phyloP scores from a whole-genome alignment of 1,140 invertebrate genomes.

The Rhizoglyphus robini region DNA sequence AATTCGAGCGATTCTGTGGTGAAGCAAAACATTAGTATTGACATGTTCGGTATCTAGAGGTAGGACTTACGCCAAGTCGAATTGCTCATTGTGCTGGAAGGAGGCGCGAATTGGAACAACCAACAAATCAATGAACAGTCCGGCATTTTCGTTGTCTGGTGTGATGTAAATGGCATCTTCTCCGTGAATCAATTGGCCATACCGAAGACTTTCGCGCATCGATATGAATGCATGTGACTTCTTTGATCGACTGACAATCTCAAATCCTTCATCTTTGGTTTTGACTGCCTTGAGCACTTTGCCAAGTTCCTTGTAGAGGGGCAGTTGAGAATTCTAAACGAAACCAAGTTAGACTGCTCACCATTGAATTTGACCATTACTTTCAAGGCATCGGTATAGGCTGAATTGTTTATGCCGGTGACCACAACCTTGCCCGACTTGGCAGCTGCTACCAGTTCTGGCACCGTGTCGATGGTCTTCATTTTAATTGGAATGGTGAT shows the following conservation, averaged over 20 bases:
- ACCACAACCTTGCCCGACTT: not conserved
- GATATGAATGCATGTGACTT: not conserved
- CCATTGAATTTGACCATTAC: not conserved
- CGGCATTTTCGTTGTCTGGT: not conserved
- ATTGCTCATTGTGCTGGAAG: not conserved
- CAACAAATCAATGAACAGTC: not conserved
- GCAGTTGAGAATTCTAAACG: not conserved
- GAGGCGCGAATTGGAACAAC: not conserved
- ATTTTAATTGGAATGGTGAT: constrained; percentile 8
- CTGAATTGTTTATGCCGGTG: constrained; percentile 5
- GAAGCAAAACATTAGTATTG: not conserved
- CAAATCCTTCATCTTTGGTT: not conserved
- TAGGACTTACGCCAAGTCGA: constrained; percentile 8
- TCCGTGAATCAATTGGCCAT: not conserved
- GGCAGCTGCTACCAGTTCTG: not conserved
- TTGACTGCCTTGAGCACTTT: not conserved
- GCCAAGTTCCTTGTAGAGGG: not conserved
- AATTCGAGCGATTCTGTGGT: not conserved
- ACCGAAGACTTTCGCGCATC: not conserved
- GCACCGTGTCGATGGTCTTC: constrained; percentile 16
- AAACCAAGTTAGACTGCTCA: not conserved
- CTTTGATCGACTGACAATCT: not conserved
- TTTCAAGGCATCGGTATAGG: constrained; percentile 11
- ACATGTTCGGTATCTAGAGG: not conserved
- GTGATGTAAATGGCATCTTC: constrained; percentile 5